Evolutionary conservation across 2,888 invertebrate species (phyloP), one percentile per base, ranked within the genome.

Genomic region (Catotricha subobsoleta): DNA sequence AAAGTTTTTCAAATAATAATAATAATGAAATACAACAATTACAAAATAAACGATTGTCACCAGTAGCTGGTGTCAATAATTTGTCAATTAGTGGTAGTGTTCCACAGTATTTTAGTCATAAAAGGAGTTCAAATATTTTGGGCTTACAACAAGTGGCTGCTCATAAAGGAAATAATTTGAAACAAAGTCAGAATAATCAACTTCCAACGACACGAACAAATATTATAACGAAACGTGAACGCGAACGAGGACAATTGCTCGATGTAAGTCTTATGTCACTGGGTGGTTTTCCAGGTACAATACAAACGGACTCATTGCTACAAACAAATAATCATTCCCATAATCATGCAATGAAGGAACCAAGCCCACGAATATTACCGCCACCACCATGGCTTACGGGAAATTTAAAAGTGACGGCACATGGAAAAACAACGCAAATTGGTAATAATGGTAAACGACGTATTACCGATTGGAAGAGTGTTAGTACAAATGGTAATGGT

Each of bases 11-110:
- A n/a, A n/a, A n/a, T n/a, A n/a, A n/a, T n/a, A n/a, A n/a, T 3
- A 35, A 15, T 33, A 42, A 46, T 58, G 55, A 48, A 55, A 25
- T 25, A 28, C 28, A 28, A 28, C 18, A 23, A 2, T 3, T 8
- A 19, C 44, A 41, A 23, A 41, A 37, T 15, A 47, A 45, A 37
- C 41, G 45, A 10, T 27, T 47, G 9, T 47, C 47, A n/a, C 47
- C 46, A 18, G 43, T 38, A 19, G 34, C 20, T 21, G 21, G n/a
- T n/a, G n/a, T n/a, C 2, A 20, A 31, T 23, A 31, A 31, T 21
- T 19, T 31, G n/a, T 6, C 31, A 20, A 23, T 30, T 4, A 30
- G 19, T 30, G 31, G 37, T 21, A 41, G 30, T 28, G 15, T 29
- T 20, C 36, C 41, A 15, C 46, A 48, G 25, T 47, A 48, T 39